A percentile compares a stretch with the other conserved stretches of the same genome.
Evolutionary conservation across 2,888 invertebrate genomes (phyloP).

Genomic region (Callyntrura sp.): DNA sequence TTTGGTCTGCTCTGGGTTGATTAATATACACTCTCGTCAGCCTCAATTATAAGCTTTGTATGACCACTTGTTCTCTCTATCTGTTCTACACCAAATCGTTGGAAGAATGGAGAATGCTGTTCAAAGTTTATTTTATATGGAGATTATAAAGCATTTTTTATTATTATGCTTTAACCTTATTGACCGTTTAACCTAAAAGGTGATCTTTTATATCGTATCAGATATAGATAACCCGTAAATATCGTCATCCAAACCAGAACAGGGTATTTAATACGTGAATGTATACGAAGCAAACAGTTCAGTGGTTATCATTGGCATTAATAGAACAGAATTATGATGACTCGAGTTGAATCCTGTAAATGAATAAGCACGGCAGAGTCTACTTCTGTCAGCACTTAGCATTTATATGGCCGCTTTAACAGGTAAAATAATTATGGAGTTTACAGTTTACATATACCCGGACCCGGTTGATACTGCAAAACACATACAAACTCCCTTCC

Average conservation of each 20-base stretch:
- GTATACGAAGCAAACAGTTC: not conserved
- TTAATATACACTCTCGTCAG: no score
- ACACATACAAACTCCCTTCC: no score
- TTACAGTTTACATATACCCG: no score
- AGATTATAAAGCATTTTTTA: not conserved
- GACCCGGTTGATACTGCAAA: no score
- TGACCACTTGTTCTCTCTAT: not conserved
- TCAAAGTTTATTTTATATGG: not conserved
- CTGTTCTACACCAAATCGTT: not conserved
- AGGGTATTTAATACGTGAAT: not conserved
- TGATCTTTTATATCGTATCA: not conserved
- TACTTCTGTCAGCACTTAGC: no score
- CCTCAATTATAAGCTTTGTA: no score
- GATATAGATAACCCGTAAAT: constrained; percentile 14
- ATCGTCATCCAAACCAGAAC: not conserved
- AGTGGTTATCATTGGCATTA: not conserved
- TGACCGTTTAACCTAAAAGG: constrained; percentile 46
- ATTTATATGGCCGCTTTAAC: no score
- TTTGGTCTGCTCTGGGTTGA: no score
- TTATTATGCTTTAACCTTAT: not conserved
- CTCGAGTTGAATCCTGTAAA: not conserved
- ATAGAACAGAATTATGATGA: not conserved
- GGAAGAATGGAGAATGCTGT: not conserved
- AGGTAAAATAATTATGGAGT: no score
- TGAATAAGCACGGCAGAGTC: not conserved